Base-by-base conservation (phyloP, 2,888 invertebrate genomes). In the Alviniconcha strummeri region DNA sequence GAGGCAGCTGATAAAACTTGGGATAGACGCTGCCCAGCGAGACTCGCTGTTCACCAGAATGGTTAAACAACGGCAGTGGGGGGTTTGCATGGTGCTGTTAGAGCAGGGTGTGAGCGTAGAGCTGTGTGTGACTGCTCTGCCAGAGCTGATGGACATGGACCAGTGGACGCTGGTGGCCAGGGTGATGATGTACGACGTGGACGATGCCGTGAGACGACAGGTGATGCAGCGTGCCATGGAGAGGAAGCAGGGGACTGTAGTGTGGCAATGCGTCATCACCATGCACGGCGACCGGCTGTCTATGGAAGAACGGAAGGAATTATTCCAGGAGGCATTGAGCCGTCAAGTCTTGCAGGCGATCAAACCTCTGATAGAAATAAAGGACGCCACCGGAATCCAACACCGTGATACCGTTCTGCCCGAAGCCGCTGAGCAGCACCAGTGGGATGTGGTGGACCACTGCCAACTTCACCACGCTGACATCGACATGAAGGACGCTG, bases 161-260 rank as follows among this genome's bases (percentile, higher is more conserved):
- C 78, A 79, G 78, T 79, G 78, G 78, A 79, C 8, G 2, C 54
- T 79, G 78, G 78, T 79, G 60, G 60, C 78, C 78, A 79, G 64
- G 64, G 52, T 79, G 78, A 79, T 79, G 78, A 64, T 64, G 11
- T 7, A 52, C 9, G 52, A 52, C 8, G 78, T 79, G 54, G 78
- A 79, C 52, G 78, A 79, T 13, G 67, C 78, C 6, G 78, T 64
- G 64, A 36, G 36, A 64, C 52, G 64, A 52, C 78, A 64, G 78
- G 54, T 79, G 4, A 79, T 79, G 67, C 64, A 64, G 6, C 52
- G 54, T n/a, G 78, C 78, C 15, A 56, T 79, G 60, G n/a, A 60
- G 64, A 67, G 54, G 67, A 67, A 54, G 64, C 52, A n/a, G 52
- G 78, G 78, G 9, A 19, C 17, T 7, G 57, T 79, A 56, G 57